These are phyloP conservation scores for Leuciscus waleckii DNA, from an alignment of 2,797 vertebrate genomes.

Conservation along the genomic window DNA sequence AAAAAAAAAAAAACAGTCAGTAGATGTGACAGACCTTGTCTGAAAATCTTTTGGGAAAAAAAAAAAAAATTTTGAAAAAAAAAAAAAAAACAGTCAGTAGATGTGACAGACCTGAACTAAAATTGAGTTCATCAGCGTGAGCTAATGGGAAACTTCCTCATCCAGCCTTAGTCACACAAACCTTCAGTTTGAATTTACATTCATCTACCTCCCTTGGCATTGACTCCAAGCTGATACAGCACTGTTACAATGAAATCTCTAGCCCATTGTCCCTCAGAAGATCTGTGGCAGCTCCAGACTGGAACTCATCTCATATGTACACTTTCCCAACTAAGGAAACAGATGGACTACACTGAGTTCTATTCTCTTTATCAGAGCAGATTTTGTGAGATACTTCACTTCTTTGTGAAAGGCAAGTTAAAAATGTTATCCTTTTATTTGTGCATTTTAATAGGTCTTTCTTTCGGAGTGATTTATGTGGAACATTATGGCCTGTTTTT, in stretches of 20 bases:
- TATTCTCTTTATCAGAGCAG: constrained; percentile 17
- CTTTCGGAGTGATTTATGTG: constrained; percentile 23
- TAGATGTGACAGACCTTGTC: neutral
- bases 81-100: neutral
- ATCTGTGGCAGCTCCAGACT: constrained; percentile 35
- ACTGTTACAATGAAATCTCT: constrained; percentile 1
- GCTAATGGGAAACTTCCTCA: neutral
- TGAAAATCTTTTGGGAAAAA: no score
- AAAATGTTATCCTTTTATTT: constrained; percentile 43
- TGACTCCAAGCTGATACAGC: constrained; percentile 17
- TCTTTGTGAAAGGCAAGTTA: constrained; percentile 29
- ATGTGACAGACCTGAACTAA: neutral
- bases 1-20: neutral
- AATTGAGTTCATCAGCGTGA: neutral
- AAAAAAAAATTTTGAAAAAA: no score
- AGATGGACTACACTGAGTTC: constrained; percentile 17
- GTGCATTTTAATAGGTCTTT: constrained; percentile 52
- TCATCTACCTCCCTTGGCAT: neutral
- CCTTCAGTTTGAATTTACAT: neutral
- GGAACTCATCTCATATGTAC: constrained; percentile 23
- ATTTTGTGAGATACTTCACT: constrained; percentile 40
- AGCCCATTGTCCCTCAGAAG: constrained; percentile 15
- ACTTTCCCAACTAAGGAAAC: constrained; percentile 31
- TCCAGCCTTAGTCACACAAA: neutral
- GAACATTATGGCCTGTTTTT: constrained; percentile 13